phyloP scores from a whole-genome alignment of 2,113 vertebrate species.

The Nerophis ophidion region DNA sequence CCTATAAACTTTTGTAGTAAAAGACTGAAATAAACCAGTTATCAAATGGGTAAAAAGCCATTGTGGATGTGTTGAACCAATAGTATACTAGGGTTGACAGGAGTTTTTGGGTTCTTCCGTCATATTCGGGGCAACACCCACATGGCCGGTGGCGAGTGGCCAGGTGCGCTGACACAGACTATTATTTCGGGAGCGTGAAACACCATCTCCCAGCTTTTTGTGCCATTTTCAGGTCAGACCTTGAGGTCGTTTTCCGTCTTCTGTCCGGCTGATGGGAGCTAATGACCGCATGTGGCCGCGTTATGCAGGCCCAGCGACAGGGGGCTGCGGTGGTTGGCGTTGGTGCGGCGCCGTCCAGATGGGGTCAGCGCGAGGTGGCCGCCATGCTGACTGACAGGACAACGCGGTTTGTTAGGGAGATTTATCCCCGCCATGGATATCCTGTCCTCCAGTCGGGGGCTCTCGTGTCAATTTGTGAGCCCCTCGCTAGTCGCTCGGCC shows the following conservation, averaged over 20 bases:
- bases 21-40: background rate
- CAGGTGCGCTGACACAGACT: slow-evolving; percentile 64
- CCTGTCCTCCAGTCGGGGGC: slow-evolving; percentile 64
- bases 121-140: slow-evolving; percentile 41
- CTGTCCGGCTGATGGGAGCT: slow-evolving; percentile 62
- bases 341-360: slow-evolving; percentile 49
- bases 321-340: slow-evolving; percentile 36
- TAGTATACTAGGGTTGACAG: background rate
- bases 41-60: slow-evolving; percentile 37
- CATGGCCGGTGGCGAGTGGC: slow-evolving; percentile 53
- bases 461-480: slow-evolving; percentile 64
- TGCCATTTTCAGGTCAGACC: slow-evolving; percentile 71
- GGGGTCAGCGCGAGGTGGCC: slow-evolving; percentile 59
- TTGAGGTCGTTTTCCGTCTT: slow-evolving; percentile 61
- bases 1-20: no score
- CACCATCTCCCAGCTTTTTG: slow-evolving; percentile 59
- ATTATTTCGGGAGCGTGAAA: slow-evolving; percentile 57
- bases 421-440: slow-evolving; percentile 63
- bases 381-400: slow-evolving; percentile 65
- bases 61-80: slow-evolving; percentile 18
- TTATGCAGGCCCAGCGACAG: slow-evolving; percentile 59
- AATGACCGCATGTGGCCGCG: slow-evolving; percentile 65
- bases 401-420: slow-evolving; percentile 74
- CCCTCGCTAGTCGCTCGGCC: slow-evolving; percentile 47
- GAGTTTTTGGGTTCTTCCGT: slow-evolving; percentile 36